Evolutionary conservation across 2,888 invertebrate genomes (phyloP).

Genomic region (Agrochola litura): DNA sequence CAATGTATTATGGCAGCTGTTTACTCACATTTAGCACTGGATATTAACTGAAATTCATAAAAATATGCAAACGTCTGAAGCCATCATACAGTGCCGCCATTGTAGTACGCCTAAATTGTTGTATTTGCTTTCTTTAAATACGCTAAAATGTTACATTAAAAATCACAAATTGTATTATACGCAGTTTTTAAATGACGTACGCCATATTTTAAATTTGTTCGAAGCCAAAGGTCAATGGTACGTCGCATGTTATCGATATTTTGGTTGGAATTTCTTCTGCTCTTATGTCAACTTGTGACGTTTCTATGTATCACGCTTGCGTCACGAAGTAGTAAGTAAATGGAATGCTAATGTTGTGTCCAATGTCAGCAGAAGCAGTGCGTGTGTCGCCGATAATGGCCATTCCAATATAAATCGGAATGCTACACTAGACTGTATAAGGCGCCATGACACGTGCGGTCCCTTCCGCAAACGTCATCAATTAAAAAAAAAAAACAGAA

Average conservation of each 20-base stretch:
- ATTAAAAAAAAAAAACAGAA: too few species aligned
- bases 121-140: background rate
- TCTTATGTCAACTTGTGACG: constrained; percentile 14
- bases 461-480: constrained; percentile 37
- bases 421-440: constrained; percentile 21
- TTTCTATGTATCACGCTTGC: constrained; percentile 13
- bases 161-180: background rate
- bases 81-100: background rate
- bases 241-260: constrained; percentile 13
- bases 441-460: constrained; percentile 29
- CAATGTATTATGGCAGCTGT: background rate
- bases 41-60: background rate
- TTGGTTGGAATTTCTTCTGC: constrained; percentile 26
- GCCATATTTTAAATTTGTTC: constrained; percentile 17
- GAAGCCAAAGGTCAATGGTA: constrained; percentile 28
- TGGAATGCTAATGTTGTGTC: constrained; percentile 11
- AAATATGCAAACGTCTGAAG: background rate
- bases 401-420: constrained; percentile 16
- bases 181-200: constrained; percentile 18
- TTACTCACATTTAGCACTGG: background rate
- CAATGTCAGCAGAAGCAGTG: constrained; percentile 25
- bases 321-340: constrained; percentile 40
- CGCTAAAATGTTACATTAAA: background rate
- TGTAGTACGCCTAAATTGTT: constrained; percentile 3
- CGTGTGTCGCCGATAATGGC: constrained; percentile 6